Evolutionary conservation across 2,888 invertebrate genomes (phyloP), one percentile per base, ranked within the genome.

Genomic region (Eutolmus rufibarbis): DNA sequence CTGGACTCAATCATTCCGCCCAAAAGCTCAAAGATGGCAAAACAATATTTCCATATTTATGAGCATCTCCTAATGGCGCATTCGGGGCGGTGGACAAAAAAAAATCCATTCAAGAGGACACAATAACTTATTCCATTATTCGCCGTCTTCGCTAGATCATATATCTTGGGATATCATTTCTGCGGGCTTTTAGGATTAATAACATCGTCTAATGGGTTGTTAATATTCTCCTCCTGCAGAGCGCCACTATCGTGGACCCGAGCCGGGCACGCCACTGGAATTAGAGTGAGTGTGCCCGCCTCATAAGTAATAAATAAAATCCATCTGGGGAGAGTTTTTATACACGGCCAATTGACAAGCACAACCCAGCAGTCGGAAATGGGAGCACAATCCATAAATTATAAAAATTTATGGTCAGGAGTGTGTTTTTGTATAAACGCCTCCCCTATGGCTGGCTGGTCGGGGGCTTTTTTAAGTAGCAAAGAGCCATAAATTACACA

Each of bases 401-500:
- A 86, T 86, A 86, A 77, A 86, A 86, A 86, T 86, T 77, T 86
- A 86, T 86, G 86, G 74, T 56, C 37, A 28, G 23, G 34, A 56
- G 76, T 51, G 34, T 85, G 74, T 74, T 57, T 85, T 74, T 43
- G 46, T 28, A 28, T 66, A 28, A 66, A 66, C 66, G 66, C 66
- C 66, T 66, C 66, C 23, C 66, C 66, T 37, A 34, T 37, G 16
- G 40, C 12, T 76, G 74, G 31, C 14, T 76, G 37, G n/a, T 37
- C 19, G 84, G 34, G 46, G 37, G 12, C 51, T 86, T 86, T 86
- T 86, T 86, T 86, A 86, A 86, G 86, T 77, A 77, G 51, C 19
- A 77, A 77, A 86, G 9, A 51, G 77, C 77, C 37, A 86, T 86
- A 86, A 86, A 86, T 86, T 86, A 86, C 86, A 86, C 43, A 86